Evolutionary conservation across 1,140 invertebrate species (phyloP).

Genomic region (Alviniconcha marisindica): DNA sequence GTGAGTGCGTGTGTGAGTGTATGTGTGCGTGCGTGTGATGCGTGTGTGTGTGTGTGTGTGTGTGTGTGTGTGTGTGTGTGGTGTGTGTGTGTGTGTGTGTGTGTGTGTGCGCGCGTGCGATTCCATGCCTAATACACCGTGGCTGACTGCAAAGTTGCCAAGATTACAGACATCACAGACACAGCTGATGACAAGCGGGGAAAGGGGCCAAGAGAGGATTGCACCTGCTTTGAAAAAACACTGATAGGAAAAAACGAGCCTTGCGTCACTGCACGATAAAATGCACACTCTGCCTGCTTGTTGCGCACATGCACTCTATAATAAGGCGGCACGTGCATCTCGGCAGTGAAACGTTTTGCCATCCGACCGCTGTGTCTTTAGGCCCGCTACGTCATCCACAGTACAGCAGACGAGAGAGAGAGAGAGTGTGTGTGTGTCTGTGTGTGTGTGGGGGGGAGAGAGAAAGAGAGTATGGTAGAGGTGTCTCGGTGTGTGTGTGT

Average conservation of each 20-base stretch:
- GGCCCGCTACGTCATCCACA: not conserved
- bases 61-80: too few relatives aligned
- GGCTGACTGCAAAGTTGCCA: not conserved
- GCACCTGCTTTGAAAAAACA: not conserved
- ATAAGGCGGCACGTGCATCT: not conserved
- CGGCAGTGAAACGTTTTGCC: not conserved
- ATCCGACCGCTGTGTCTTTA: not conserved
- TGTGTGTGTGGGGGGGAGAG: too few relatives aligned
- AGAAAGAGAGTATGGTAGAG: too few relatives aligned
- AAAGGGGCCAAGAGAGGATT: not conserved
- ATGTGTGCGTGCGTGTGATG: too few relatives aligned
- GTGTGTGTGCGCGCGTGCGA: too few relatives aligned
- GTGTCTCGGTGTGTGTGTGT: too few relatives aligned
- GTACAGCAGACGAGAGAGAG: too few relatives aligned
- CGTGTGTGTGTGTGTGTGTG: too few relatives aligned
- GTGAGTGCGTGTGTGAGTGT: too few relatives aligned
- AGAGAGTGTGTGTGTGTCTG: too few relatives aligned
- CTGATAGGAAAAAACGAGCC: not conserved
- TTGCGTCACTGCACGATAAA: not conserved
- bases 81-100: too few relatives aligned
- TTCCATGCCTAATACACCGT: not conserved
- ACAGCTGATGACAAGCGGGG: not conserved
- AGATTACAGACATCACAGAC: not conserved
- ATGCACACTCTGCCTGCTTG: not conserved
- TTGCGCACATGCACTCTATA: not conserved